Evolutionary conservation across 2,888 invertebrate genomes (phyloP).

Genomic region (Pseudoips prasinana): DNA sequence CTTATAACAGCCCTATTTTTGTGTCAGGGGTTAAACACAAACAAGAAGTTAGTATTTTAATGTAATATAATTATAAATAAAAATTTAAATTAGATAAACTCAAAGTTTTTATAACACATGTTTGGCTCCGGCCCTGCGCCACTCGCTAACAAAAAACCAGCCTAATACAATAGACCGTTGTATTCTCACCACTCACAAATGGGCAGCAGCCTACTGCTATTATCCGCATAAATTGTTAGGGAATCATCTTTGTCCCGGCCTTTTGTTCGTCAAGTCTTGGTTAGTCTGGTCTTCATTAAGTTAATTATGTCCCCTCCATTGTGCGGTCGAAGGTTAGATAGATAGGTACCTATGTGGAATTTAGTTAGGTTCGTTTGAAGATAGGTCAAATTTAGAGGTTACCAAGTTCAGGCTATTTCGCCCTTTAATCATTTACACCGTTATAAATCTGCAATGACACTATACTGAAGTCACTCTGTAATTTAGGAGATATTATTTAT

Average conservation of each 20-base stretch:
- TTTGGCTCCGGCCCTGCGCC: not conserved
- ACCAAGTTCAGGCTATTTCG: too few relatives aligned
- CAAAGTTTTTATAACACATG: too few relatives aligned
- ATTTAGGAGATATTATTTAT: too few relatives aligned
- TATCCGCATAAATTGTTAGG: conserved; percentile 47
- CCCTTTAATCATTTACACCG: too few relatives aligned
- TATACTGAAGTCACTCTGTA: too few relatives aligned
- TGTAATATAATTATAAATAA: too few relatives aligned
- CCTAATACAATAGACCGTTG: conserved; percentile 35
- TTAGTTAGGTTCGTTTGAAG: not conserved
- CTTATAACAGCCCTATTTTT: too few relatives aligned
- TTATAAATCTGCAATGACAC: too few relatives aligned
- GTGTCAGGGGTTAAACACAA: too few relatives aligned
- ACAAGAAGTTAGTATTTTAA: too few relatives aligned
- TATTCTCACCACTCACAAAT: conserved; percentile 32
- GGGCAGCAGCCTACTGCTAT: conserved; percentile 37
- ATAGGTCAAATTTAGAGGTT: too few relatives aligned
- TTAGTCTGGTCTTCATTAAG: conserved; percentile 46
- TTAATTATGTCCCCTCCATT: conserved; percentile 44
- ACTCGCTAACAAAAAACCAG: conserved; percentile 34
- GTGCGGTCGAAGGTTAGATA: conserved; percentile 8
- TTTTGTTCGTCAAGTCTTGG: conserved; percentile 38
- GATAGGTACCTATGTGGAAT: not conserved
- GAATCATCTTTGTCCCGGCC: conserved; percentile 39
- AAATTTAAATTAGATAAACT: too few relatives aligned